These are phyloP conservation scores for Sylvia borin DNA, from an alignment of 2,797 vertebrate species.

Conservation along the genomic window DNA sequence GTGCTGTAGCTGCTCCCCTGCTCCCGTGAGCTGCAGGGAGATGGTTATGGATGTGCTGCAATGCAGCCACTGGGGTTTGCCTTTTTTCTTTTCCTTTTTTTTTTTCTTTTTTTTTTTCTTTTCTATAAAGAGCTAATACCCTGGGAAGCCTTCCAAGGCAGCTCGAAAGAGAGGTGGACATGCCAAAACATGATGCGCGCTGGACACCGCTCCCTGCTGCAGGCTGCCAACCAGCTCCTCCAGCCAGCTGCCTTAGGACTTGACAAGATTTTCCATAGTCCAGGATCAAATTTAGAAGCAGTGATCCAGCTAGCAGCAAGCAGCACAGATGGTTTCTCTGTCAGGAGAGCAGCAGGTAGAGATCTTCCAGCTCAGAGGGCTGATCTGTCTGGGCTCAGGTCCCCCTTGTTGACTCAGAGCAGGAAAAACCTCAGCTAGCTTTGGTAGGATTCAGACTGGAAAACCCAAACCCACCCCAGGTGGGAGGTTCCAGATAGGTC, in stretches of 20 bases:
- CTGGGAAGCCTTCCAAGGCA: neutral
- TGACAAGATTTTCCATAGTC: neutral
- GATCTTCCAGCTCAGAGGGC: neutral
- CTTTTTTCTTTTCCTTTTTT: no score
- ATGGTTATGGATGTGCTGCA: neutral
- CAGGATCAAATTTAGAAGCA: slow-evolving; percentile 14
- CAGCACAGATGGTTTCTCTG: slow-evolving; percentile 29
- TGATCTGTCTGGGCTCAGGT: neutral
- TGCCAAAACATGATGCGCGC: neutral
- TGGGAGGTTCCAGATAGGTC: neutral
- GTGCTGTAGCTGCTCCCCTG: neutral
- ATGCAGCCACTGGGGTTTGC: neutral
- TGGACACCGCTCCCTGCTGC: neutral
- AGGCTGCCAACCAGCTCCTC: neutral
- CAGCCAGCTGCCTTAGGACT: neutral
- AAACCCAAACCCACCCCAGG: neutral
- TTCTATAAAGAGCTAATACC: neutral
- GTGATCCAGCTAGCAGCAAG: neutral
- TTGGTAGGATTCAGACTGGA: neutral
- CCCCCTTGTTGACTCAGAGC: neutral
- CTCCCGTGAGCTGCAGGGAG: neutral
- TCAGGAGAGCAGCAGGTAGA: neutral
- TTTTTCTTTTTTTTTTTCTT: neutral
- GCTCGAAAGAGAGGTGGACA: neutral
- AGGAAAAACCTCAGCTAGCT: neutral